A percentile compares a stretch with the other conserved stretches of the same genome.
Evolutionary conservation across 1,140 invertebrate genomes (phyloP).

Genomic region (Bombus confusus): DNA sequence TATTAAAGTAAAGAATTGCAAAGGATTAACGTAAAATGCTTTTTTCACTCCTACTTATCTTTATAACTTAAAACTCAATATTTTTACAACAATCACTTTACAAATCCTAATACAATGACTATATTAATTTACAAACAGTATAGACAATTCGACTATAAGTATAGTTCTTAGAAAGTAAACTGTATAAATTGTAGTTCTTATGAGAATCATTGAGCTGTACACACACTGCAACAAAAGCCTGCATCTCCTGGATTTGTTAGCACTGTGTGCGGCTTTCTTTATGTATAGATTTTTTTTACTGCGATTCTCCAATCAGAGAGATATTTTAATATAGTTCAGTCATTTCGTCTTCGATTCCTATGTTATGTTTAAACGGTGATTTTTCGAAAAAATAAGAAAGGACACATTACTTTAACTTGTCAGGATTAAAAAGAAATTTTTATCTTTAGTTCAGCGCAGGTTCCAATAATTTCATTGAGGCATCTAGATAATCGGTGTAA

Average conservation of each 20-base stretch:
- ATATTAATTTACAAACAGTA: background rate
- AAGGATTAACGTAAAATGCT: slow-evolving; percentile 25
- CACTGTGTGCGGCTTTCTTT: slow-evolving; percentile 9
- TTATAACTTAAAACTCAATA: background rate
- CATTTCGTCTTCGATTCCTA: background rate
- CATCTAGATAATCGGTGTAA: background rate
- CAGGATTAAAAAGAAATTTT: background rate
- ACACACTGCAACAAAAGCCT: slow-evolving; percentile 16
- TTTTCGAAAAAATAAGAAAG: background rate
- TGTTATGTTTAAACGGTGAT: background rate
- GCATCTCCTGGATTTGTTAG: slow-evolving; percentile 17
- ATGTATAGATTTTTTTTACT: slow-evolving; percentile 30
- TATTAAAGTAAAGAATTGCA: slow-evolving; percentile 18
- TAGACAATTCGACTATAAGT: slow-evolving; percentile 53
- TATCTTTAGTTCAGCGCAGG: background rate
- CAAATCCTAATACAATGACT: background rate
- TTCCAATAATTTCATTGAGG: background rate
- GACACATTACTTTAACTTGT: background rate
- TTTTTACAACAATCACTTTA: background rate
- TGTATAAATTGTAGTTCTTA: slow-evolving; percentile 36
- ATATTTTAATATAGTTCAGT: background rate
- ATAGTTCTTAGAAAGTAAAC: slow-evolving; percentile 40
- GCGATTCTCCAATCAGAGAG: background rate
- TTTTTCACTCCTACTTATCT: background rate
- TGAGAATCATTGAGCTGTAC: background rate